Evolutionary conservation across 2,113 vertebrate species (phyloP).

Genomic region (Mastomys coucha): DNA sequence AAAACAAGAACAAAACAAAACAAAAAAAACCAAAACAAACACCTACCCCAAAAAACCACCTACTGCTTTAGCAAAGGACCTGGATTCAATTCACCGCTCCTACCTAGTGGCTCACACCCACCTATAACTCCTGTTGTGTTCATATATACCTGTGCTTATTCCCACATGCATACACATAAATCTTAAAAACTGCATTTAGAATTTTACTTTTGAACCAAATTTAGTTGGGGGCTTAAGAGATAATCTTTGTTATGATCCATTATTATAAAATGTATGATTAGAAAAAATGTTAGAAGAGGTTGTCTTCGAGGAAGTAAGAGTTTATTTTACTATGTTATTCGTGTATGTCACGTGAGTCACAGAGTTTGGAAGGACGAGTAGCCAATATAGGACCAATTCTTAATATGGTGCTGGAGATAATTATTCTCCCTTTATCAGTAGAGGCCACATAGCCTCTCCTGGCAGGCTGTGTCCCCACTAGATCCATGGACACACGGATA

Average conservation of each 20-base stretch:
- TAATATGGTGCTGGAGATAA: background rate
- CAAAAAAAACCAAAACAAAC: background rate
- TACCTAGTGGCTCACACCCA: background rate
- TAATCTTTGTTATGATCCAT: conserved; percentile 40
- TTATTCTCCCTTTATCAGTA: background rate
- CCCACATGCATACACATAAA: background rate
- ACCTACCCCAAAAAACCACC: background rate
- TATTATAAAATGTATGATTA: conserved; percentile 2
- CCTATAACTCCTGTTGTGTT: background rate
- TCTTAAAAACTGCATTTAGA: background rate
- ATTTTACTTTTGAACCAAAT: background rate
- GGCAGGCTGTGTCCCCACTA: background rate
- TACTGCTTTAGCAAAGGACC: background rate
- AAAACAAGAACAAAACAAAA: background rate
- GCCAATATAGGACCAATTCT: background rate
- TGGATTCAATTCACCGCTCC: background rate
- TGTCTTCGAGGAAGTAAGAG: conserved; percentile 21
- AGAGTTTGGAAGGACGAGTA: background rate
- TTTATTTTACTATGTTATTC: background rate
- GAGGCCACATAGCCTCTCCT: background rate
- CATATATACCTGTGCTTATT: too few species aligned
- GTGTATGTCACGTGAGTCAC: background rate
- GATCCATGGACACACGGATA: background rate
- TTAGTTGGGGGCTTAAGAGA: background rate
- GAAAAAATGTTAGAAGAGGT: conserved; percentile 18